Evolutionary conservation across 2,113 vertebrate species (phyloP).

Genomic region (Hoplias malabaricus): DNA sequence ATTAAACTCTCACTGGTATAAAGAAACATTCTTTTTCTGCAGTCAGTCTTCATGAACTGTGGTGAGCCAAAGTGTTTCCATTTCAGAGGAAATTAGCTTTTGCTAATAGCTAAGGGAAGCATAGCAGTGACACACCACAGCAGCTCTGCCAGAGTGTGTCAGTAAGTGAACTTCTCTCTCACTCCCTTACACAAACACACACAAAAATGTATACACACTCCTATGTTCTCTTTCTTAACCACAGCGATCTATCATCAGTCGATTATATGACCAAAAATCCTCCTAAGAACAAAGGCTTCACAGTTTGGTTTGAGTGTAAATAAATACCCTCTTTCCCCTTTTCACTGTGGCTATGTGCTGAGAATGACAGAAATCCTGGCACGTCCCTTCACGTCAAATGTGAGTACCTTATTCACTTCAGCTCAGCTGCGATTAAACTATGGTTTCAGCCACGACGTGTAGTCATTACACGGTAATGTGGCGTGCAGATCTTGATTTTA

Average conservation of each 20-base stretch:
- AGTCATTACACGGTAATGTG: slow-evolving; percentile 37
- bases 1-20: background rate
- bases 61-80: slow-evolving; percentile 65
- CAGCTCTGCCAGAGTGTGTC: slow-evolving; percentile 16
- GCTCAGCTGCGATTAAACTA: slow-evolving; percentile 51
- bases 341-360: slow-evolving; percentile 30
- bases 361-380: slow-evolving; percentile 50
- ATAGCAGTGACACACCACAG: slow-evolving; percentile 60
- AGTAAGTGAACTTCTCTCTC: background rate
- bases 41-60: background rate
- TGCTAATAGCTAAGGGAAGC: slow-evolving; percentile 54
- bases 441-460: slow-evolving; percentile 36
- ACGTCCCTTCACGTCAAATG: slow-evolving; percentile 45
- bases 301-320: background rate
- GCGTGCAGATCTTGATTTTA: slow-evolving; percentile 53
- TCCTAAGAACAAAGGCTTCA: background rate
- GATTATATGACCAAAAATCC: background rate
- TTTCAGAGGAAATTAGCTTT: slow-evolving; percentile 67
- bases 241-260: slow-evolving; percentile 1
- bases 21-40: background rate
- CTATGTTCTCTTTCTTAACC: background rate
- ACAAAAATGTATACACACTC: slow-evolving; percentile 8
- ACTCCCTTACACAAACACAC: background rate
- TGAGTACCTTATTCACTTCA: slow-evolving; percentile 50
- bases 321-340: slow-evolving; percentile 23